phyloP scores from a whole-genome alignment of 2,113 vertebrate genomes.

The Cathartes aura region DNA sequence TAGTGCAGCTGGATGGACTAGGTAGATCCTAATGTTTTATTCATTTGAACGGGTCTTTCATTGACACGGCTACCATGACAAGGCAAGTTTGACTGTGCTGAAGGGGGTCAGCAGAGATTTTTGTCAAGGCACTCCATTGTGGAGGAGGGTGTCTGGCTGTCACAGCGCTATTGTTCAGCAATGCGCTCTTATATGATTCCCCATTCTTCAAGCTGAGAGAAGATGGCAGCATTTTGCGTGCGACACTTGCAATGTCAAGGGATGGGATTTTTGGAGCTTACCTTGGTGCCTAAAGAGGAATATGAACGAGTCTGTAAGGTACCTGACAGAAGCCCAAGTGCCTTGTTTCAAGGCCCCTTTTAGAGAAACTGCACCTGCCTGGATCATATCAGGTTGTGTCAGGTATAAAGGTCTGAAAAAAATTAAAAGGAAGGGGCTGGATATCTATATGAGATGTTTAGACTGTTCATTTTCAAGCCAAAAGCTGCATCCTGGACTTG shows the following conservation, averaged over 20 bases:
- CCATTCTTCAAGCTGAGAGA: background rate
- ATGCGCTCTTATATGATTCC: background rate
- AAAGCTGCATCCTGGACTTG: background rate
- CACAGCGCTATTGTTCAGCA: background rate
- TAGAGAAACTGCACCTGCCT: background rate
- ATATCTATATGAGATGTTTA: background rate
- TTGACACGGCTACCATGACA: slow-evolving; percentile 26
- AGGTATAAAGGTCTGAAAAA: background rate
- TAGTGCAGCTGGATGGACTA: background rate
- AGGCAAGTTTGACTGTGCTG: slow-evolving; percentile 21
- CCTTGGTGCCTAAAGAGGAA: background rate
- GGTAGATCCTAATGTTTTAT: slow-evolving; percentile 34
- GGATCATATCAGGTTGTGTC: background rate
- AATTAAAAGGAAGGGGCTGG: background rate
- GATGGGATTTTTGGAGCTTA: background rate
- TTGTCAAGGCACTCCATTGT: background rate
- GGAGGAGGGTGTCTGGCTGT: background rate
- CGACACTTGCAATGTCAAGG: background rate
- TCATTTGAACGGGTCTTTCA: slow-evolving; percentile 25
- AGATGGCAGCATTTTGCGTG: background rate
- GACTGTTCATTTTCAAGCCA: background rate
- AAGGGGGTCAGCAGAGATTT: slow-evolving; percentile 8
- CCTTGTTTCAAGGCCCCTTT: background rate
- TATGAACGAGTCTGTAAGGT: background rate
- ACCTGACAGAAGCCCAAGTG: background rate